Conservation (phyloP, 2,797 vertebrate genomes). For the Dryobates pubescens region DNA sequence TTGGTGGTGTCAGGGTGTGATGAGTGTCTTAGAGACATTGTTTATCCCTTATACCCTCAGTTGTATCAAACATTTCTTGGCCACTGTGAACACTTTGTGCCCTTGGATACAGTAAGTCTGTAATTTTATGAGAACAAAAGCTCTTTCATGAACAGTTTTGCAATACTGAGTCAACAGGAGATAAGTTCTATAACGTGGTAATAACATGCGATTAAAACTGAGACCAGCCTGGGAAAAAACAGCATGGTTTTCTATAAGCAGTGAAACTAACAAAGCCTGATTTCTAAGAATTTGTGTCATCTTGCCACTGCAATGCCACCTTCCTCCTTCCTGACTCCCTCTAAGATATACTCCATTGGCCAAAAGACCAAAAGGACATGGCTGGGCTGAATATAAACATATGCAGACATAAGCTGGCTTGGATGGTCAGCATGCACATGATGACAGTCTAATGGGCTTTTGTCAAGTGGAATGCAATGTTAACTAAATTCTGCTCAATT, state of each 20-base stretch:
- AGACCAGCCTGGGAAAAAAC: neutral
- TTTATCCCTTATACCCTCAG: neutral
- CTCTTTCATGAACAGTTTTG: slow-evolving; percentile 19
- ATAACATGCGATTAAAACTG: neutral
- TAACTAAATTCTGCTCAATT: neutral
- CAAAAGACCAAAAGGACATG: neutral
- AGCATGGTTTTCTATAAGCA: neutral
- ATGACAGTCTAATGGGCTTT: neutral
- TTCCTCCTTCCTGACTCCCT: neutral
- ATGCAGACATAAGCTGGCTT: rapidly evolving
- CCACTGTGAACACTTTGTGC: neutral
- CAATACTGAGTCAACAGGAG: slow-evolving; percentile 11
- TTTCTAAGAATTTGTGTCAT: slow-evolving; percentile 16
- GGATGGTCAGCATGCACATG: neutral
- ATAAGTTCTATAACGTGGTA: neutral
- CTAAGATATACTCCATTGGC: neutral
- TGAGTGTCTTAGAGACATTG: neutral
- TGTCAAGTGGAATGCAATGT: neutral
- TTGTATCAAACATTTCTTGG: neutral
- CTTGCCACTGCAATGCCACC: neutral
- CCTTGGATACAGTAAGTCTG: neutral
- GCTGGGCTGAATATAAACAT: neutral
- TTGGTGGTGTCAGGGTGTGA: neutral
- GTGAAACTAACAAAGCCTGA: neutral
- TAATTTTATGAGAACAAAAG: slow-evolving; percentile 39